phyloP scores from a whole-genome alignment of 2,113 vertebrate genomes.

The Madoqua kirkii region DNA sequence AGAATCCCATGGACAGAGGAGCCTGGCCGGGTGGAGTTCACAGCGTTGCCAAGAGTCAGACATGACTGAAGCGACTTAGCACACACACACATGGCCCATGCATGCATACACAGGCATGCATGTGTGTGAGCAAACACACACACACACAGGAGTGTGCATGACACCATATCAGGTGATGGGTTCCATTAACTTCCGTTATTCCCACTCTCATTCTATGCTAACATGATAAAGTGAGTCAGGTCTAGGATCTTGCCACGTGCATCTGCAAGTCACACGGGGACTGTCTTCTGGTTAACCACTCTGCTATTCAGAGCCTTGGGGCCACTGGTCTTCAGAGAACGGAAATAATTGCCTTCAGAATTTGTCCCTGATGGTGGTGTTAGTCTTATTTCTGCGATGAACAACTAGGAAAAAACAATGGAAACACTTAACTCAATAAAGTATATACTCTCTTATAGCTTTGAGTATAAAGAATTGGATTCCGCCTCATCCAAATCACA shows the following conservation, averaged over 20 bases:
- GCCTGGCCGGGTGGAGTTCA: neutral
- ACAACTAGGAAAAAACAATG: neutral
- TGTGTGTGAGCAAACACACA: rapidly evolving
- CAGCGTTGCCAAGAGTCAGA: neutral
- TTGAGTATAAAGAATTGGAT: neutral
- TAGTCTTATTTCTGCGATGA: slow-evolving; percentile 13
- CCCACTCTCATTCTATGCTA: neutral
- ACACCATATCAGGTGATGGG: neutral
- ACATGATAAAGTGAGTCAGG: neutral
- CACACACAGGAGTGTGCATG: neutral
- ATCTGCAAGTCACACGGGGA: rapidly evolving
- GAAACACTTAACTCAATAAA: neutral
- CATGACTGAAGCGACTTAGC: neutral
- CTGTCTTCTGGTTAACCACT: neutral
- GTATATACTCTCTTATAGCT: neutral
- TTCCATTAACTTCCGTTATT: too few species aligned
- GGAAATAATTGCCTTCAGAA: neutral
- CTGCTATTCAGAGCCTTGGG: neutral
- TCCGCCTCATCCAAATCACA: neutral
- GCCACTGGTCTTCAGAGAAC: neutral
- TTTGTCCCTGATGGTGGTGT: neutral
- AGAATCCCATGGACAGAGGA: neutral
- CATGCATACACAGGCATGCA: neutral
- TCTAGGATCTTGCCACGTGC: neutral
- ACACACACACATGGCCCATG: neutral